A percentile compares a stretch with the other conserved stretches of the same genome.
These are phyloP conservation scores for Orius laevigatus DNA, from an alignment of 1,140 invertebrate species.

Conservation along the genomic window DNA sequence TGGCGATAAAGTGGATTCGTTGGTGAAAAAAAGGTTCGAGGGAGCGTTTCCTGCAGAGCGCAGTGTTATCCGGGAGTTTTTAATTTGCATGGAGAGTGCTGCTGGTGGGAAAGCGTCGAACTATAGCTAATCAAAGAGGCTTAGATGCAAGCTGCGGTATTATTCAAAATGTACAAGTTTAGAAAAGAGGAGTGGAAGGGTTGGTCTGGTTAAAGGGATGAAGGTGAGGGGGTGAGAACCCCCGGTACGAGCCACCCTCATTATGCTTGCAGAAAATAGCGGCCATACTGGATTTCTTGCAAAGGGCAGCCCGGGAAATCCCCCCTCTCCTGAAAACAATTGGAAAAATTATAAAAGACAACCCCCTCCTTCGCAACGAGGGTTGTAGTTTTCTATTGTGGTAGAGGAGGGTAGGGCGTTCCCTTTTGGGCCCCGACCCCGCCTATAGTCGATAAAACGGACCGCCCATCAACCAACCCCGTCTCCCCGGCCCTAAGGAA, in stretches of 20 bases:
- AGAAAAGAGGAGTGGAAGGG: not conserved
- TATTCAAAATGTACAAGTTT: constrained; percentile 9
- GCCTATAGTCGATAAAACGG: not conserved
- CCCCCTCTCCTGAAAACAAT: constrained; percentile 5
- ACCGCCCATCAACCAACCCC: not conserved
- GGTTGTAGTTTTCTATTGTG: constrained; percentile 6
- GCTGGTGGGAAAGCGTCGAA: not conserved
- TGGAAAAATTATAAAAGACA: constrained; percentile 7
- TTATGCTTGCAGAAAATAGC: constrained; percentile 9
- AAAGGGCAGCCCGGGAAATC: not conserved
- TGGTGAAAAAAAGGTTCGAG: no score
- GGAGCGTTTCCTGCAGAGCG: no score
- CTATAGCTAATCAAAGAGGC: constrained; percentile 4
- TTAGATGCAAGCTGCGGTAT: constrained; percentile 7
- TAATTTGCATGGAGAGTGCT: no score
- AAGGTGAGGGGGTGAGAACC: not conserved
- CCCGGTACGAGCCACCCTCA: not conserved
- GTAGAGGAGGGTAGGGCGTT: constrained; percentile 1
- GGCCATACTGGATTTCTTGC: constrained; percentile 8
- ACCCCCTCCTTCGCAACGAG: not conserved
- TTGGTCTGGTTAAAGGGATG: constrained; percentile 1
- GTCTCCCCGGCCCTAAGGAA: not conserved
- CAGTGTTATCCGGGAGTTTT: no score
- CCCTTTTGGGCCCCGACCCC: not conserved
- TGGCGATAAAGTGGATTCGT: no score